A percentile compares a stretch with the other conserved stretches of the same genome.
Conservation (phyloP, 92 coral and sea anemone species). For the Palythoa grandiflora region DNA sequence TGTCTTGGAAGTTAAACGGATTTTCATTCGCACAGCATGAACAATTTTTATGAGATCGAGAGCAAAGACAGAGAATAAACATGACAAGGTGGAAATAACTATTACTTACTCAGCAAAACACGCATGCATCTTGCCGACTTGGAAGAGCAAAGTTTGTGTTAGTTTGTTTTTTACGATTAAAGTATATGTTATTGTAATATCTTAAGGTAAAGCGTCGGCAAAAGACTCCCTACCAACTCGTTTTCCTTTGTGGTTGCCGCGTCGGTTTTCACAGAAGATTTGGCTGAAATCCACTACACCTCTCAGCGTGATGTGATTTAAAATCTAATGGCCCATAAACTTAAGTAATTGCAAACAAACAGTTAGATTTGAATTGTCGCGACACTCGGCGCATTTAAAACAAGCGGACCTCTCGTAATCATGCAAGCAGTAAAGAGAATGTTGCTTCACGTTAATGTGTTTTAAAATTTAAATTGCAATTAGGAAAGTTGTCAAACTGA, state of each 20-base stretch:
- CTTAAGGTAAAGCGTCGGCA: neutral
- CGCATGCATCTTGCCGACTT: neutral
- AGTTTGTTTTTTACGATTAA: neutral
- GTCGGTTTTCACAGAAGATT: conserved; percentile 7
- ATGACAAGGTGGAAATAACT: neutral
- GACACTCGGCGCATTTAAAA: neutral
- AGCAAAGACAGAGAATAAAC: no score
- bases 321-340: conserved; percentile 13
- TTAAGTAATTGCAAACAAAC: conserved; percentile 26
- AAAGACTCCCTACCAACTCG: conserved; percentile 26
- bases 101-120: neutral
- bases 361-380: neutral
- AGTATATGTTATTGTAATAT: conserved; percentile 18
- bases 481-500: neutral
- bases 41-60: conserved; percentile 3
- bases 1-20: neutral
- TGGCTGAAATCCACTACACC: conserved; percentile 24
- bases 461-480: neutral
- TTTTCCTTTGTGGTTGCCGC: conserved; percentile 42
- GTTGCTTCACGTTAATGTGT: neutral
- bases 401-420: neutral
- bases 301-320: conserved; percentile 20
- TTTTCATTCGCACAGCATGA: conserved; percentile 16
- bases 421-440: neutral
- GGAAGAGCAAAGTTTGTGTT: neutral